phyloP scores from a whole-genome alignment of 2,888 invertebrate species.

The Pinctada fucata region DNA sequence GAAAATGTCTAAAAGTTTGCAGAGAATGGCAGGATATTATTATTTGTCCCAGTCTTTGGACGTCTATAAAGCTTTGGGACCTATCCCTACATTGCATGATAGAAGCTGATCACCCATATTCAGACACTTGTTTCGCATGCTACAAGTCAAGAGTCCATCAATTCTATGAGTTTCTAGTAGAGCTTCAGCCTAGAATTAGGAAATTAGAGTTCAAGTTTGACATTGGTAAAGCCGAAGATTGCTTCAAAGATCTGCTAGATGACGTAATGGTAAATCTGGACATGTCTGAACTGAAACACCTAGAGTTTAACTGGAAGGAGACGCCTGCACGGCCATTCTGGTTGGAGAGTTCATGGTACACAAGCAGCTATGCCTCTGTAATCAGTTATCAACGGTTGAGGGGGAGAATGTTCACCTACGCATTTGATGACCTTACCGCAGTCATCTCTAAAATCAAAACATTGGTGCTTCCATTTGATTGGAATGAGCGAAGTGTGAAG shows the following conservation, averaged over 20 bases:
- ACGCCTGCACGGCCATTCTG: constrained; percentile 72
- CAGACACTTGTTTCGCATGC: constrained; percentile 62
- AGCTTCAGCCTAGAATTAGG: constrained; percentile 62
- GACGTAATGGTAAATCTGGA: constrained; percentile 56
- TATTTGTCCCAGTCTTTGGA: constrained; percentile 69
- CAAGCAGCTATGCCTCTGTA: constrained; percentile 62
- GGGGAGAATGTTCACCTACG: constrained; percentile 68
- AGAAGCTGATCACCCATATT: constrained; percentile 51
- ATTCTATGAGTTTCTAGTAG: constrained; percentile 64
- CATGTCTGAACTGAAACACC: constrained; percentile 63
- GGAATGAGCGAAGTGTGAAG: constrained; percentile 70
- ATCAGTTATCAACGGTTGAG: constrained; percentile 67
- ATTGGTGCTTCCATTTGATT: constrained; percentile 74
- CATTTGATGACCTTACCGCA: constrained; percentile 71
- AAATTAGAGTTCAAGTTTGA: constrained; percentile 75
- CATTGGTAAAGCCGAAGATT: constrained; percentile 69
- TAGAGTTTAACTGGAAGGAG: constrained; percentile 74
- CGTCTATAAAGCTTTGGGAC: constrained; percentile 66
- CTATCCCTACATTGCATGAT: constrained; percentile 69
- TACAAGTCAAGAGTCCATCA: constrained; percentile 67
- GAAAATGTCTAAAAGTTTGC: constrained; percentile 66
- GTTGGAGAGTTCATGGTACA: constrained; percentile 51
- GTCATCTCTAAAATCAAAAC: constrained; percentile 66
- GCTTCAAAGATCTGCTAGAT: constrained; percentile 68
- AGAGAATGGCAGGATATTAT: constrained; percentile 65